Conservation (phyloP, 2,113 vertebrate genomes). For the Shinisaurus crocodilurus region DNA sequence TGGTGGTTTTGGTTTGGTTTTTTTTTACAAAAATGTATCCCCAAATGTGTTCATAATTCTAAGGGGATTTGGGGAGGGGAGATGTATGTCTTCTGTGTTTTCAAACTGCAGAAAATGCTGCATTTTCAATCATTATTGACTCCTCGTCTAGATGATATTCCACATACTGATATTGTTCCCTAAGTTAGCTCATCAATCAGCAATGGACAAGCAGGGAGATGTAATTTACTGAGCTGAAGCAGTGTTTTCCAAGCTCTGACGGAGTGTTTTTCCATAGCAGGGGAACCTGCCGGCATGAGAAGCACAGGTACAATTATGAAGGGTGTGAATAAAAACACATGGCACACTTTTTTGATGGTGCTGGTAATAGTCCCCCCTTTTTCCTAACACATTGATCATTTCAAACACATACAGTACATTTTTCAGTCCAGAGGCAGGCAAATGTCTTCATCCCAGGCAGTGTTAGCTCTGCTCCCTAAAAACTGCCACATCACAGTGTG, state of each 20-base stretch:
- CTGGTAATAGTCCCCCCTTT: constrained; percentile 30
- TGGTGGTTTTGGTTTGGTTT: too few relatives aligned
- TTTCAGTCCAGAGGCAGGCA: neutral
- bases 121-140: constrained; percentile 72
- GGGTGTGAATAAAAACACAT: constrained; percentile 24
- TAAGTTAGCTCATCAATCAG: constrained; percentile 75
- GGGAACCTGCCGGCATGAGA: constrained; percentile 46
- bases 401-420: neutral
- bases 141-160: constrained; percentile 68
- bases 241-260: constrained; percentile 70
- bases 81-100: constrained; percentile 61
- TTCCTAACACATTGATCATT: constrained; percentile 1
- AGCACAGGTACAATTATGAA: constrained; percentile 43
- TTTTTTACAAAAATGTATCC: constrained; percentile 65
- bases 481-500: neutral
- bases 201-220: constrained; percentile 69
- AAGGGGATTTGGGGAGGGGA: constrained; percentile 26
- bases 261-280: constrained; percentile 72
- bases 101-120: constrained; percentile 71
- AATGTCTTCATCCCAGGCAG: neutral
- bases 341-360: neutral
- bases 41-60: constrained; percentile 39
- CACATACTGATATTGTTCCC: constrained; percentile 74
- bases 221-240: constrained; percentile 74
- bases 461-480: neutral